These are phyloP conservation scores for Arizona elegans DNA, from an alignment of 2,113 vertebrate species.

Conservation along the genomic window DNA sequence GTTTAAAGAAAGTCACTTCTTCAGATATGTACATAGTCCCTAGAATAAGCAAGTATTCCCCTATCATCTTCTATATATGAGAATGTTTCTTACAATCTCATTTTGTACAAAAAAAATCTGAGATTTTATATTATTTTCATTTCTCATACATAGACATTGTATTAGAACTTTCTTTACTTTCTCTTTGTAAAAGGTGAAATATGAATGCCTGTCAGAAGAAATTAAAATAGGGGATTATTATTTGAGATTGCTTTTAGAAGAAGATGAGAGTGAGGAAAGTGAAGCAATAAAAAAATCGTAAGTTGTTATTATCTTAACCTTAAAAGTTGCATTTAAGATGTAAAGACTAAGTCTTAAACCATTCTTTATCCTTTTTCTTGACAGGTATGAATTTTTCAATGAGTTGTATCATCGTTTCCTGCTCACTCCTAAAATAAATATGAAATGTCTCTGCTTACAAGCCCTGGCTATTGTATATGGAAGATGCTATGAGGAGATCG, in stretches of 20 bases:
- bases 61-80: neutral
- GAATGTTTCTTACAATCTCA: neutral
- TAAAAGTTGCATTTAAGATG: neutral
- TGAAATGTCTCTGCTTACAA: constrained; percentile 99
- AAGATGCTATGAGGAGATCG: constrained; percentile 94
- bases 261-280: constrained; percentile 91
- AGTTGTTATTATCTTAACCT: constrained; percentile 57
- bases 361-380: neutral
- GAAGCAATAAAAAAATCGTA: constrained; percentile 98
- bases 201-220: constrained; percentile 97
- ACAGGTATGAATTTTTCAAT: constrained; percentile 97
- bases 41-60: neutral
- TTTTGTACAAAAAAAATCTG: neutral
- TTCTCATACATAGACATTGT: neutral
- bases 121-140: neutral
- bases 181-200: constrained; percentile 82
- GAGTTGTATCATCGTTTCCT: constrained; percentile 98
- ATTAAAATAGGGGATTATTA: constrained; percentile 99
- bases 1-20: neutral
- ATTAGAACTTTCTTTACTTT: constrained; percentile 25
- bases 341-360: constrained; percentile 21
- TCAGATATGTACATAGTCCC: neutral
- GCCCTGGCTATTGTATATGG: constrained; percentile 95
- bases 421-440: constrained; percentile 95
- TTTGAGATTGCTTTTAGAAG: constrained; percentile 90